Conservation (phyloP, 2,888 invertebrate species). For the Quadroppia sp. region DNA sequence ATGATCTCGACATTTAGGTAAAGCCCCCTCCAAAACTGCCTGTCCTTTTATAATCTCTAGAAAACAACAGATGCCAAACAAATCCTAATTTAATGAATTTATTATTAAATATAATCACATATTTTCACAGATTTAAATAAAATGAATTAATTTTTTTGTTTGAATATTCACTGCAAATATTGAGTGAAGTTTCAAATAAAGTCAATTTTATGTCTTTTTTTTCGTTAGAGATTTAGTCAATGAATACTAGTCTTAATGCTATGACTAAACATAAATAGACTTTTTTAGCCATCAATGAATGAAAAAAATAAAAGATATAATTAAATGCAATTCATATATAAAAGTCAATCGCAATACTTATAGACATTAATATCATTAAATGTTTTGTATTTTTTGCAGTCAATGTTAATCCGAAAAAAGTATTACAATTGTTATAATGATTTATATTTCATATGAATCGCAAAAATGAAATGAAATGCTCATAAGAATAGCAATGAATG, state of each 20-base stretch:
- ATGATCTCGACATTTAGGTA: not conserved
- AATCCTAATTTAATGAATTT: not conserved
- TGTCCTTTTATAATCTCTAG: not conserved
- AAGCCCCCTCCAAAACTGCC: not conserved
- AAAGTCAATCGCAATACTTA: not conserved
- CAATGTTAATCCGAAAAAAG: not conserved
- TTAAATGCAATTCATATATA: not conserved
- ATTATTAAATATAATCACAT: too few relatives aligned
- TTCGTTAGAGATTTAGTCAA: too few relatives aligned
- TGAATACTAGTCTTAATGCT: not conserved
- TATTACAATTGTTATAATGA: not conserved
- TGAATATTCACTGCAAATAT: too few relatives aligned
- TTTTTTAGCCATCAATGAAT: not conserved
- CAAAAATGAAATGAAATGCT: not conserved
- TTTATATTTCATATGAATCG: conserved; percentile 20
- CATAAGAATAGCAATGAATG: not conserved
- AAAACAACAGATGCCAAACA: not conserved
- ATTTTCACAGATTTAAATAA: too few relatives aligned
- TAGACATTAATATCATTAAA: not conserved
- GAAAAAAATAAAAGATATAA: not conserved
- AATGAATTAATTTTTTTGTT: too few relatives aligned
- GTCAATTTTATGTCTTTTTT: too few relatives aligned
- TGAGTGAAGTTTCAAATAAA: too few relatives aligned
- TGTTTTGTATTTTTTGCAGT: not conserved
- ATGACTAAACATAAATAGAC: not conserved